phyloP scores from a whole-genome alignment of 2,113 vertebrate species.

The Melanerpes aurifrons region DNA sequence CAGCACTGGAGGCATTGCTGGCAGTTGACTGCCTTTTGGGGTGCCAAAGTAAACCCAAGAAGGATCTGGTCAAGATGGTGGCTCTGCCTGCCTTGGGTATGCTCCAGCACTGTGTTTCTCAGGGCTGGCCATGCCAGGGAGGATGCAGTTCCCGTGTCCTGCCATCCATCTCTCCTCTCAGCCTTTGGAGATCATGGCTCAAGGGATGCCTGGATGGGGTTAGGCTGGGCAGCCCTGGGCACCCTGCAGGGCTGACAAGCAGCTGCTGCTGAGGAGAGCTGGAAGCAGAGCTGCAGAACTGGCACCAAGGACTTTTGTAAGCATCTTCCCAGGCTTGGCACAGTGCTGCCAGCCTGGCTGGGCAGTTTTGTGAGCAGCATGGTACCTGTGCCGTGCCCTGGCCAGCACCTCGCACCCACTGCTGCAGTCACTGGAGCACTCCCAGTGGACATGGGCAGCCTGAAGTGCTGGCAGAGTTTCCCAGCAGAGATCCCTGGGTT shows the following conservation, averaged over 20 bases:
- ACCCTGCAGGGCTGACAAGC: neutral
- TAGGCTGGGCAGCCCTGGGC: neutral
- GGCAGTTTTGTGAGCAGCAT: neutral
- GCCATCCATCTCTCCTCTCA: neutral
- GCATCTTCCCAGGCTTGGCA: neutral
- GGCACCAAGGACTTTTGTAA: neutral
- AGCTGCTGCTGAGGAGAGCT: neutral
- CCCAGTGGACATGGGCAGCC: rapidly evolving
- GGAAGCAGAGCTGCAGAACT: neutral
- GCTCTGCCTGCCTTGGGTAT: neutral
- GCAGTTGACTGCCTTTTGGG: rapidly evolving
- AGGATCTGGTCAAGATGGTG: neutral
- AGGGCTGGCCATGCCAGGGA: neutral
- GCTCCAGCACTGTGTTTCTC: neutral
- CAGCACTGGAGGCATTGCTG: neutral
- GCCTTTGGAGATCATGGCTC: rapidly evolving
- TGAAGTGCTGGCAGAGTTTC: neutral
- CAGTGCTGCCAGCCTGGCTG: neutral
- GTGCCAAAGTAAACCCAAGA: neutral
- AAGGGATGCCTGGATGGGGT: rapidly evolving
- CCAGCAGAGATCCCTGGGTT: neutral
- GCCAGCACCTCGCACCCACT: rapidly evolving
- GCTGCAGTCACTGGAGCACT: rapidly evolving
- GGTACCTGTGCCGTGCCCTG: rapidly evolving
- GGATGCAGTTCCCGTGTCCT: rapidly evolving